These are phyloP conservation scores for Lasioglossum oenotherae DNA, from an alignment of 2,888 invertebrate species.

Conservation along the genomic window DNA sequence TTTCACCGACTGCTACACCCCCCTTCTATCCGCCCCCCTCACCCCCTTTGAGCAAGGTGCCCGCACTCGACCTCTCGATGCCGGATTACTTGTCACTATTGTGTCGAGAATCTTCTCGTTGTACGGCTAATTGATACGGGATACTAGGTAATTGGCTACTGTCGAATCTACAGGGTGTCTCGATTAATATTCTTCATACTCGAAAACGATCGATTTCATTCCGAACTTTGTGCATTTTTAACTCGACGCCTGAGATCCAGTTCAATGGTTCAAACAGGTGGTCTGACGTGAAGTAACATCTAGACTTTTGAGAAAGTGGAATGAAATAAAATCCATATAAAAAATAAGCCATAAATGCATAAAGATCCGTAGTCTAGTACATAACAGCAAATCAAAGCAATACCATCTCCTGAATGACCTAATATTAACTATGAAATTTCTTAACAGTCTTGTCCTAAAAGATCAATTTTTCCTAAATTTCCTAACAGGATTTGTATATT, in stretches of 20 bases:
- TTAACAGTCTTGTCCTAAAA: not conserved
- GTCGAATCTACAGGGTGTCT: not conserved
- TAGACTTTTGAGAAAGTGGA: too few species aligned
- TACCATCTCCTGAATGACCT: too few species aligned
- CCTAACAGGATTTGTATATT: not conserved
- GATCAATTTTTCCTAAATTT: not conserved
- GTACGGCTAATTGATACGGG: not conserved
- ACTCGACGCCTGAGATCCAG: not conserved
- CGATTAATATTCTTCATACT: not conserved
- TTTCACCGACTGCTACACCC: slow-evolving; percentile 75
- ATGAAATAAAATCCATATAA: too few species aligned
- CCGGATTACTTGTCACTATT: slow-evolving; percentile 33
- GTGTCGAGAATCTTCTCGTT: not conserved
- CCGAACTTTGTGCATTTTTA: not conserved
- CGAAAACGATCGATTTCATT: not conserved
- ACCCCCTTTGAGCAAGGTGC: slow-evolving; percentile 77
- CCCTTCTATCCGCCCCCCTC: slow-evolving; percentile 73
- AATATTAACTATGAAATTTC: too few species aligned
- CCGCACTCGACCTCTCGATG: slow-evolving; percentile 53
- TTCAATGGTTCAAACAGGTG: not conserved
- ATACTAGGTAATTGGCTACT: not conserved
- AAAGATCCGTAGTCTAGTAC: too few species aligned
- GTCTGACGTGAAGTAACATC: too few species aligned
- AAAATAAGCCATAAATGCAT: too few species aligned
- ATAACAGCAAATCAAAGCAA: too few species aligned